These are phyloP conservation scores for Stenchaetothrips biformis DNA, from an alignment of 2,888 invertebrate species.

Conservation along the genomic window DNA sequence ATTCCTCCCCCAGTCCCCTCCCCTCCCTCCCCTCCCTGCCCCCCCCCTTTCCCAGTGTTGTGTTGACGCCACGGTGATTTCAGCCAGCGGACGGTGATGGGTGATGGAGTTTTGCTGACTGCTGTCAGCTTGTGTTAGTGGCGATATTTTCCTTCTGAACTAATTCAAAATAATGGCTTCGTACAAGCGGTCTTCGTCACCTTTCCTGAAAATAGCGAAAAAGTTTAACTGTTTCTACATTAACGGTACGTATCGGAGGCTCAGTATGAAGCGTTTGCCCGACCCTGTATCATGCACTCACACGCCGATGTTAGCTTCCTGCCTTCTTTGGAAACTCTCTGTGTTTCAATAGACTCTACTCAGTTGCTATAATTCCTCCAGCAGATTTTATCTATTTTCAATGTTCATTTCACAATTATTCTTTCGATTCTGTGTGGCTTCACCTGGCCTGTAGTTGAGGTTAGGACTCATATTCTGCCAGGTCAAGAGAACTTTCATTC, in stretches of 20 bases:
- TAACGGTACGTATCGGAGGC: slow-evolving; percentile 59
- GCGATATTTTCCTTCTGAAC: background rate
- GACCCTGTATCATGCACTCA: background rate
- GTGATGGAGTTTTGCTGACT: slow-evolving; percentile 11
- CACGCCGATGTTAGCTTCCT: slow-evolving; percentile 10
- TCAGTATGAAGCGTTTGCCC: background rate
- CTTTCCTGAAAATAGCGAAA: slow-evolving; percentile 72
- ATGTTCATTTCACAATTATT: no score
- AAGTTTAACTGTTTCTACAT: slow-evolving; percentile 87
- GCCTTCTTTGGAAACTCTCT: no score
- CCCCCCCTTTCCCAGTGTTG: background rate
- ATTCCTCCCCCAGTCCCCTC: background rate
- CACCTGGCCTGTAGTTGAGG: no score
- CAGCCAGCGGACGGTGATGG: background rate
- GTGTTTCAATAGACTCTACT: background rate
- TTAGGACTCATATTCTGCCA: no score
- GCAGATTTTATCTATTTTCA: no score
- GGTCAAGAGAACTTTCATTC: background rate
- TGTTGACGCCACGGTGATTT: slow-evolving; percentile 5
- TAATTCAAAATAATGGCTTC: slow-evolving; percentile 43
- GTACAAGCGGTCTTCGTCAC: slow-evolving; percentile 55
- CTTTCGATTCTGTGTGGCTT: no score
- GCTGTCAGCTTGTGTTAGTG: background rate
- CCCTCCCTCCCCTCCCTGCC: background rate
- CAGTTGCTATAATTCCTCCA: background rate